Evolutionary conservation across 2,113 vertebrate genomes (phyloP), one percentile per base, ranked within the genome.

Genomic region (Bos javanicus): DNA sequence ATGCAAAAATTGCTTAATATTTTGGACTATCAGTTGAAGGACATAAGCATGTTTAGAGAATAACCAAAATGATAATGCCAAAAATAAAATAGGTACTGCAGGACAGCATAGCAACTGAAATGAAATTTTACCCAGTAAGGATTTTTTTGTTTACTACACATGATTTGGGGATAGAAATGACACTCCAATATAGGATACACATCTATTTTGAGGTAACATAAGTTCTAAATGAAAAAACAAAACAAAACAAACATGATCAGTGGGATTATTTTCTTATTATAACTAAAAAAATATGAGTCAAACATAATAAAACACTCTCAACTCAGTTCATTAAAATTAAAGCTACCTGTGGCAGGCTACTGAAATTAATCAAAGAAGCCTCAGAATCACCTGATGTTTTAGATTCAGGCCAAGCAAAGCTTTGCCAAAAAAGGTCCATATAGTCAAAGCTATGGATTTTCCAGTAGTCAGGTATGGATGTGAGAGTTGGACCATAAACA

Each of bases 11-110:
- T 97, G 97, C 94, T 98, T 98, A 93, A 97, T 93, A 67, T 96
- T 96, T 97, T 96, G 86, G 93, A 98, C 96, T 46, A 96, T 93
- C 91, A 89, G 26, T 28, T 98, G 98, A 98, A 99, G 97, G 97
- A 98, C 98, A 98, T 4, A 84, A 91, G 76, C 67, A 60, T 95
- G 86, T 97, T 97, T 97, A 96, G 96, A 91, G 36, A 92, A 64
- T 17, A 90, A 86, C 87, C 87, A 97, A 96, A 96, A 97, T 81
- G 28, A 89, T 57, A 95, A 95, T 90, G n/a, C 28, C 90, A 97
- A 98, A 91, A 92, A 96, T 92, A 87, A 98, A 97, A 59, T 46
- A 97, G 81, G 50, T 97, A 67, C 83, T 86, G 7, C 71, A 46
- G 26, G 28, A 94, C 6, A 93, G 46, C 6, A 94, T 12, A 43